Percentiles rank a stretch among this genome's conserved stretches.
phyloP scores from a whole-genome alignment of 1,140 invertebrate species.

The Thaumetopoea pityocampa region DNA sequence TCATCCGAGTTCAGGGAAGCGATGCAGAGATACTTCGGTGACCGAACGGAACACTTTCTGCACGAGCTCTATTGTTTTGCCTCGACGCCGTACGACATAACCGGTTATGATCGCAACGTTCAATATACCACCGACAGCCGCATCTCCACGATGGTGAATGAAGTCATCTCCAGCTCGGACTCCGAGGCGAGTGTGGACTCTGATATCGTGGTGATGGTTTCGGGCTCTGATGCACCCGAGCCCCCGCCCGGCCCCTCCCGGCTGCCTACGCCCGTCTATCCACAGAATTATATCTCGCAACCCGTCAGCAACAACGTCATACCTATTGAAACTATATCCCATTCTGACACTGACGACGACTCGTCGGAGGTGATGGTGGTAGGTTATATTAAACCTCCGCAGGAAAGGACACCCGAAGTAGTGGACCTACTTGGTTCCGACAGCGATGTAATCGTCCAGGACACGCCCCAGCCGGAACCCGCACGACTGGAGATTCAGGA shows the following conservation, averaged over 20 bases:
- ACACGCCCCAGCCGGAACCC: constrained; percentile 30
- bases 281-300: constrained; percentile 41
- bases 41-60: constrained; percentile 87
- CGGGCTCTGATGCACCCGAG: constrained; percentile 41
- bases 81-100: constrained; percentile 88
- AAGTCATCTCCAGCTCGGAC: constrained; percentile 64
- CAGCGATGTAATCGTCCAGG: constrained; percentile 77
- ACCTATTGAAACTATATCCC: constrained; percentile 67
- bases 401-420: constrained; percentile 76
- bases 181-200: constrained; percentile 59
- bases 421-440: constrained; percentile 77
- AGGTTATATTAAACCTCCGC: constrained; percentile 75
- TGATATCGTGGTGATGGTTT: constrained; percentile 64
- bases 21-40: constrained; percentile 77
- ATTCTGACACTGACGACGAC: constrained; percentile 67
- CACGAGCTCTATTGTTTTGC: constrained; percentile 94
- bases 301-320: constrained; percentile 42
- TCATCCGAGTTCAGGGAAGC: constrained; percentile 83
- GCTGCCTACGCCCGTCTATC: constrained; percentile 39
- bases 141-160: constrained; percentile 54
- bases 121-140: constrained; percentile 67
- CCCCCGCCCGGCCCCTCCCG: constrained; percentile 46
- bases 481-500: constrained; percentile 13
- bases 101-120: constrained; percentile 82
- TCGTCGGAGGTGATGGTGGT: constrained; percentile 68